These are phyloP conservation scores for Marmota flaviventris DNA, from an alignment of 2,113 vertebrate genomes.

Conservation along the genomic window DNA sequence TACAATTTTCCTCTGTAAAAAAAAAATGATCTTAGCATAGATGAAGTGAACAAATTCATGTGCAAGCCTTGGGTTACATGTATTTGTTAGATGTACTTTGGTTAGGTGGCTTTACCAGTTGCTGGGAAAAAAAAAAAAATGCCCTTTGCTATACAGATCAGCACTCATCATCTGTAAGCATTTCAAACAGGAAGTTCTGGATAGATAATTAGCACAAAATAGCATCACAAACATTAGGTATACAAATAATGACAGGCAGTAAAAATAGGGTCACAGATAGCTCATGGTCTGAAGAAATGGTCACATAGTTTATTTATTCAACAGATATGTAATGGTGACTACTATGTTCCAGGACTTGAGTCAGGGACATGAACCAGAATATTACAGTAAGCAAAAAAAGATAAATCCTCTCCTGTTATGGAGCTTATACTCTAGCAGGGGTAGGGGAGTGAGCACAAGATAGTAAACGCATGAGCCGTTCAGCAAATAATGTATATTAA, in stretches of 20 bases:
- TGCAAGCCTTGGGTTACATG: neutral
- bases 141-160: neutral
- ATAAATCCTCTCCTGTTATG: neutral
- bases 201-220: slow-evolving; percentile 39
- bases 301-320: slow-evolving; percentile 33
- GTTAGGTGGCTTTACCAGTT: neutral
- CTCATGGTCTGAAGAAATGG: slow-evolving; percentile 8
- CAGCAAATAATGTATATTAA: neutral
- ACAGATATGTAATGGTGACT: neutral
- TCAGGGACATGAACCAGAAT: neutral
- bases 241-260: neutral
- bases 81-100: neutral
- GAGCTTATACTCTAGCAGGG: neutral
- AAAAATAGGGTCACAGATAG: slow-evolving; percentile 48
- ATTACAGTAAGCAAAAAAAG: neutral
- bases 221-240: slow-evolving; percentile 32
- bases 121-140: neutral
- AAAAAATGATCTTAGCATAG: neutral
- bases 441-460: too few relatives aligned
- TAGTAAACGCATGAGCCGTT: neutral
- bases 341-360: neutral
- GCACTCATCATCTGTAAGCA: neutral
- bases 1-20: slow-evolving; percentile 22
- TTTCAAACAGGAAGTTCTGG: slow-evolving; percentile 17
- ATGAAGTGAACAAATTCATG: slow-evolving; percentile 25